Percentiles rank a stretch among this genome's conserved stretches.
Evolutionary conservation across 1,140 invertebrate species (phyloP).

Genomic region (Argopecten irradians): DNA sequence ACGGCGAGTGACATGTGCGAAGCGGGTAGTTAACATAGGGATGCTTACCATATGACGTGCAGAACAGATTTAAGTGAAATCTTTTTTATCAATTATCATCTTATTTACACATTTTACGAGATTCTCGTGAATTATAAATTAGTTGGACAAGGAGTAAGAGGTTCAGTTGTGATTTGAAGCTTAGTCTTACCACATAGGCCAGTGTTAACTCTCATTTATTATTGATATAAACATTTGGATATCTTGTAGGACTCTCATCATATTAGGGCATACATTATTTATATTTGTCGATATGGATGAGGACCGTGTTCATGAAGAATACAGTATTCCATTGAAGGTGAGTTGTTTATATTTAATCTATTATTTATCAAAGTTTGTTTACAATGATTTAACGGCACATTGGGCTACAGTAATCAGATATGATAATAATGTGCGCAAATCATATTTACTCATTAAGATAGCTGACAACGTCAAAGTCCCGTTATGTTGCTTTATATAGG

Average conservation of each 20-base stretch:
- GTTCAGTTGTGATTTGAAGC: background rate
- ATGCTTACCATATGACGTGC: background rate
- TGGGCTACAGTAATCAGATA: no score
- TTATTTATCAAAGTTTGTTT: background rate
- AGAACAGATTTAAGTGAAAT: background rate
- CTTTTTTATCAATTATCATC: background rate
- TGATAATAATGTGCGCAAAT: no score
- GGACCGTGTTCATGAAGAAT: background rate
- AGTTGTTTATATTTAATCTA: background rate
- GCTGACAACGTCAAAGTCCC: no score
- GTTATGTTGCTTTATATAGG: no score
- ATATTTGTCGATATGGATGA: background rate
- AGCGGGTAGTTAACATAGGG: background rate
- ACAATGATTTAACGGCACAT: no score
- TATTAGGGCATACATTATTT: background rate
- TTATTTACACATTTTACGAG: background rate
- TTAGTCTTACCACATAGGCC: background rate
- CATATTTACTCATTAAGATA: no score
- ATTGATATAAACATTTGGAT: background rate
- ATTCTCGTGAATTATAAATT: background rate
- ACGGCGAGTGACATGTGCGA: background rate
- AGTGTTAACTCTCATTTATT: background rate
- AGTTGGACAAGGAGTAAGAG: background rate
- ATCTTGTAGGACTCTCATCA: background rate
- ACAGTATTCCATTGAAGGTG: background rate